Evolutionary conservation across 37 sponge, comb jelly and placozoan genomes (phyloP), one percentile per base, ranked within the genome.

Genomic region (Bolinopsis microptera): DNA sequence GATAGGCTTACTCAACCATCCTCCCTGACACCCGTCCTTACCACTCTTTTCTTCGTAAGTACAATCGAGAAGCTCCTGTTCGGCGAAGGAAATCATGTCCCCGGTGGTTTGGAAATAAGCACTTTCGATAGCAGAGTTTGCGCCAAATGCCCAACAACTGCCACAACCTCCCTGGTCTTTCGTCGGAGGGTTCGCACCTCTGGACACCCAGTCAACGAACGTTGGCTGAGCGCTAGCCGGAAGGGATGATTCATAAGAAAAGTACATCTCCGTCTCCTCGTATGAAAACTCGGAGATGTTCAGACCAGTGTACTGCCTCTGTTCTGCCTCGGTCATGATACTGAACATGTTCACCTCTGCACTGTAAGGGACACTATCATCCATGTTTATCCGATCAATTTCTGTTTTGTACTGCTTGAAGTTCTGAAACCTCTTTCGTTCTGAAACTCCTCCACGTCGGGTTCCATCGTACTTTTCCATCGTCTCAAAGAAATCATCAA

Each of bases 351-450:
- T 86, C 23, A 86, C 30, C 13, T 28, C 90, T 16, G 90, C 90
- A 2, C 26, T 39, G 35, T 39, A 86, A 24, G 90, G 90, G 2
- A 86, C 3, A 48, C 27, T 41, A 2, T 38, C 61, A n/a, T 86
- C 90, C 2, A 25, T 1, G 90, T 86, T 86, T 35, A 86, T 86
- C 8, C 21, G 24, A 3, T 86, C 90, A 0, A 86, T 48, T 40
- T 41, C 30, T n/a, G 24, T 21, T 26, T 86, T 86, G 61, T n/a
- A 86, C 61, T 86, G 13, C 31, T 39, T 86, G 90, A 86, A 86
- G n/a, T 28, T 13, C 16, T 22, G 48, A 25, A 40, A 86, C 31
- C 75, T 8, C 31, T 72, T n/a, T 5, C 75, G 26, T 3, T 8
- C 75, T 30, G 26, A n/a, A 8, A 5, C 18, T 13, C 5, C 9